These are phyloP conservation scores for Leucophenga maculata DNA, from an alignment of 2,888 invertebrate species.

Conservation along the genomic window DNA sequence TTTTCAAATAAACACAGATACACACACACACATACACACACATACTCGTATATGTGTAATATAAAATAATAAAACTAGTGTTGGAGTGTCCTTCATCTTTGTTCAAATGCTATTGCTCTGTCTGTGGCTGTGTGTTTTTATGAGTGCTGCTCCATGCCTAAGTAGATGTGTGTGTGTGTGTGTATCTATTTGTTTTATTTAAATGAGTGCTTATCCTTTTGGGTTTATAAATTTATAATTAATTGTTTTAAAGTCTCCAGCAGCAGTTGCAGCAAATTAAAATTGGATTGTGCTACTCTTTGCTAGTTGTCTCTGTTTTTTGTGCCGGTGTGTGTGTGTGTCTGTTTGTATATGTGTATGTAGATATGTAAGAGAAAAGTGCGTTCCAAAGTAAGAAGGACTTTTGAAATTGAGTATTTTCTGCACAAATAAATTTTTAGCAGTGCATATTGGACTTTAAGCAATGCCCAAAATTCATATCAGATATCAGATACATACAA, in stretches of 20 bases:
- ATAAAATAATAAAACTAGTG: neutral
- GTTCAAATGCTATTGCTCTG: too few species aligned
- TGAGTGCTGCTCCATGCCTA: neutral
- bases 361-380: too few species aligned
- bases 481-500: too few species aligned
- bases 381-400: too few species aligned
- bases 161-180: constrained; percentile 22
- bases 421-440: too few species aligned
- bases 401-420: too few species aligned
- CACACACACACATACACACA: neutral
- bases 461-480: too few species aligned
- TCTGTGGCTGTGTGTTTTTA: neutral
- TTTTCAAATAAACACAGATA: neutral
- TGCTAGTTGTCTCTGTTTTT: neutral
- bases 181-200: constrained; percentile 49
- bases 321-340: neutral
- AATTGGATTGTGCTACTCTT: neutral
- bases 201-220: constrained; percentile 46
- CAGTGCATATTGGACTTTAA: too few species aligned
- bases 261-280: neutral
- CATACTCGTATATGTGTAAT: neutral
- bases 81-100: neutral
- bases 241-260: constrained; percentile 58
- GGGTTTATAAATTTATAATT: constrained; percentile 53
- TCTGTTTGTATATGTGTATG: neutral